phyloP scores from a whole-genome alignment of 2,888 invertebrate species.

The Scaptomyza polygonia region DNA sequence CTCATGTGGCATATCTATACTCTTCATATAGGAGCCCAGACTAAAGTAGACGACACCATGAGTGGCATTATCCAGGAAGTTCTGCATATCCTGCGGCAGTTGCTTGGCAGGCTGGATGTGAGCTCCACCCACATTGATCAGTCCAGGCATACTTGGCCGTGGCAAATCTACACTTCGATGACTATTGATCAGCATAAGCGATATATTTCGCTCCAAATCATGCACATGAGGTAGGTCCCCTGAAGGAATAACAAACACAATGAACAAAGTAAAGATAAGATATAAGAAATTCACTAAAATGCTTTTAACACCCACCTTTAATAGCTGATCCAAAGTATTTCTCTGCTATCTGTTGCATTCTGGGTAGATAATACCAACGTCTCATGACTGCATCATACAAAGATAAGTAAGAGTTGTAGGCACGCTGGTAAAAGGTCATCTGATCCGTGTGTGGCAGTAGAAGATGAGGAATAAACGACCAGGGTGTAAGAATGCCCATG shows the following conservation, averaged over 20 bases:
- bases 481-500: slow-evolving; percentile 83
- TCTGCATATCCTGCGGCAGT: slow-evolving; percentile 79
- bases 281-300: background rate
- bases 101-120: slow-evolving; percentile 81
- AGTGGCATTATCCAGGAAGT: slow-evolving; percentile 83
- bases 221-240: slow-evolving; percentile 83
- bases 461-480: slow-evolving; percentile 83
- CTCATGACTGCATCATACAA: slow-evolving; percentile 79
- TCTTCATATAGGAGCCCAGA: slow-evolving; percentile 85
- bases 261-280: rapidly evolving
- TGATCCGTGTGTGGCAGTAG: slow-evolving; percentile 81
- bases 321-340: slow-evolving; percentile 77
- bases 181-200: slow-evolving; percentile 85
- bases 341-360: slow-evolving; percentile 82
- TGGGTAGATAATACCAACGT: slow-evolving; percentile 81
- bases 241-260: slow-evolving; percentile 30
- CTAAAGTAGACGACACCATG: slow-evolving; percentile 85
- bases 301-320: slow-evolving; percentile 56
- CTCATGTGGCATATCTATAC: slow-evolving; percentile 84
- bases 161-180: slow-evolving; percentile 85
- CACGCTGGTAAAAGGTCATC: slow-evolving; percentile 83
- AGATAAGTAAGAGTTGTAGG: slow-evolving; percentile 82
- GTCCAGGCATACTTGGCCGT: slow-evolving; percentile 84
- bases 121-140: slow-evolving; percentile 83
- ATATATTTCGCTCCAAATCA: slow-evolving; percentile 85